These are phyloP conservation scores for Caenorhabditis sp. DNA, from an alignment of 2,888 invertebrate species.

Conservation along the genomic window DNA sequence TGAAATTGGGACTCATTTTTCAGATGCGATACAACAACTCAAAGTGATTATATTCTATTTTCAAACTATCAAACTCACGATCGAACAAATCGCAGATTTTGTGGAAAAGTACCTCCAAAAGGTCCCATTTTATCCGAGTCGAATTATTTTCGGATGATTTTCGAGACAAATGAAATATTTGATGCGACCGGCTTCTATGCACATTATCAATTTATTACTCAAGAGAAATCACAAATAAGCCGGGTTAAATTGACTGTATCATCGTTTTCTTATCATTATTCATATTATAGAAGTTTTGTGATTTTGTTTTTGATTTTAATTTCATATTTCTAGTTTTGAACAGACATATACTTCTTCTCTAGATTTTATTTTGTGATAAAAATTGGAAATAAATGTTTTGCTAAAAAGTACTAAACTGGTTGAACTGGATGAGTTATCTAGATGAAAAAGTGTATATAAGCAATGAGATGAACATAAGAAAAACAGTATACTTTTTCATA, in stretches of 20 bases:
- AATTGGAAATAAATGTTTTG: no score
- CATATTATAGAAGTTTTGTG: background rate
- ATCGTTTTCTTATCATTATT: background rate
- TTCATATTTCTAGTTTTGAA: background rate
- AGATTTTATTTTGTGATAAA: no score
- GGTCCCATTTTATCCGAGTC: conserved; percentile 54
- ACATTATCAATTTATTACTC: conserved; percentile 81
- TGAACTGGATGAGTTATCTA: no score
- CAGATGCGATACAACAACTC: conserved; percentile 88
- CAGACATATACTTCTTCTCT: no score
- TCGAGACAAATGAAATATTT: conserved; percentile 89
- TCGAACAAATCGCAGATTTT: conserved; percentile 86
- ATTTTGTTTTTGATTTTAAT: background rate
- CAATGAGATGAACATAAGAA: no score
- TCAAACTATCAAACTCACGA: conserved; percentile 91
- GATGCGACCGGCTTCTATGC: conserved; percentile 94
- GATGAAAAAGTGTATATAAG: no score
- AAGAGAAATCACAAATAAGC: conserved; percentile 56
- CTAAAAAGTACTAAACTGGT: no score
- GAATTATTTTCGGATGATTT: conserved; percentile 88
- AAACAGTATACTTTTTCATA: no score
- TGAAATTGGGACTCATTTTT: conserved; percentile 1
- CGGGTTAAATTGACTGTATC: conserved; percentile 54
- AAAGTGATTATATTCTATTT: conserved; percentile 94
- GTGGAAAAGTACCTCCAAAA: conserved; percentile 77